Percentiles rank a stretch among this genome's conserved stretches.
These are phyloP conservation scores for Lemur catta DNA, from an alignment of 2,797 vertebrate genomes.

Conservation along the genomic window DNA sequence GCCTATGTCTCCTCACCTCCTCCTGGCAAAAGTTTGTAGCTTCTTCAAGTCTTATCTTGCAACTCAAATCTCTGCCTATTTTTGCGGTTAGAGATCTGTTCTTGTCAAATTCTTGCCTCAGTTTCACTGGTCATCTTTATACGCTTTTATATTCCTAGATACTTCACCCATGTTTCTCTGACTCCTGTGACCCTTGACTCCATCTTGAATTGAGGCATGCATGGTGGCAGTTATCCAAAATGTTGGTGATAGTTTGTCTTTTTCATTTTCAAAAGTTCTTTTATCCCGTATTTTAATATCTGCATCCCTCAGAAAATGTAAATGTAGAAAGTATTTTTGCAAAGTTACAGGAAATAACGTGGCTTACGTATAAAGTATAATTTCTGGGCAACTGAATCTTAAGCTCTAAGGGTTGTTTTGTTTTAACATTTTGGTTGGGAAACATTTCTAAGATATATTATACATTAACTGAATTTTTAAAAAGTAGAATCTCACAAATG, in stretches of 20 bases:
- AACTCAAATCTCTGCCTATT: neutral
- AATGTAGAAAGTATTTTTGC: neutral
- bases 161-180: neutral
- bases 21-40: neutral
- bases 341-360: neutral
- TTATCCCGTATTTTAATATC: neutral
- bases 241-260: neutral
- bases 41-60: neutral
- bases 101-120: neutral
- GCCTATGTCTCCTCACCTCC: neutral
- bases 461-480: neutral
- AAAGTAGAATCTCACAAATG: neutral
- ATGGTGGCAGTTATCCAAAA: neutral
- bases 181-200: neutral
- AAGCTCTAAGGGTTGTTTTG: neutral
- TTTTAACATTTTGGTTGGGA: constrained; percentile 6
- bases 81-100: neutral
- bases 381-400: neutral
- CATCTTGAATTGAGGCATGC: neutral
- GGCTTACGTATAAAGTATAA: neutral
- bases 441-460: neutral
- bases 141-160: neutral
- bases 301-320: neutral
- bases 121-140: neutral
- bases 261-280: neutral